Base-by-base conservation (phyloP, 2,113 vertebrate genomes). In the Glaucomys volans region DNA sequence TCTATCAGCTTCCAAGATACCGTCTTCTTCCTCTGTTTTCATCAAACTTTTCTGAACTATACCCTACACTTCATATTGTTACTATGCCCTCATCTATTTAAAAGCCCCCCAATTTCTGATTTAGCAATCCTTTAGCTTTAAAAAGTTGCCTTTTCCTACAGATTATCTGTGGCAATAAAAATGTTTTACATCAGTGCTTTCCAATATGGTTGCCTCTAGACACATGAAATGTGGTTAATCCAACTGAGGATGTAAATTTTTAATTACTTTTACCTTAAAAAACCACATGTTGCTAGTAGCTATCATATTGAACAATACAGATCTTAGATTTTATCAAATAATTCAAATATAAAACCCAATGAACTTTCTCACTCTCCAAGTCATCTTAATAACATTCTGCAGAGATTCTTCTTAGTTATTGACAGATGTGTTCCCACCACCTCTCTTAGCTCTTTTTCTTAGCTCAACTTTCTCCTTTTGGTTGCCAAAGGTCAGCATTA, bases 151-250 rank as follows among this genome's bases (percentile, higher is more conserved):
- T 5, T 57, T 8, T 75, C 32, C 72, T 85, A 69, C 0, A 44
- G 10, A 91, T 42, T 93, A 93, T 88, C 32, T 84, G 12, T 59
- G 74, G 44, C 64, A 91, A 69, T 74, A n/a, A 89, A 91, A 92
- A 91, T 59, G 54, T 62, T 64, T 5, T 32, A 1, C 24, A 50
- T 47, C 72, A 91, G 77, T 35, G 8, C 44, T 79, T 18, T 91
- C 37, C 52, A 86, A 54, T 26, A 71, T 10, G 30, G 37, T 40
- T 69, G 30, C 24, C 30, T 88, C 76, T 66, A 72, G 52, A 76
- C 42, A 90, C 44, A 26, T 84, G 20, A 95, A 90, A 91, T 88
- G 40, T 20, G 32, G 54, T 80, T 84, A 64, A 40, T 42, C 20
- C 28, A 76, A 71, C 10, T n/a, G 9, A 86, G 16, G 28, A 79